phyloP scores from a whole-genome alignment of 2,113 vertebrate species.

The Nothocercus nigrocapillus region DNA sequence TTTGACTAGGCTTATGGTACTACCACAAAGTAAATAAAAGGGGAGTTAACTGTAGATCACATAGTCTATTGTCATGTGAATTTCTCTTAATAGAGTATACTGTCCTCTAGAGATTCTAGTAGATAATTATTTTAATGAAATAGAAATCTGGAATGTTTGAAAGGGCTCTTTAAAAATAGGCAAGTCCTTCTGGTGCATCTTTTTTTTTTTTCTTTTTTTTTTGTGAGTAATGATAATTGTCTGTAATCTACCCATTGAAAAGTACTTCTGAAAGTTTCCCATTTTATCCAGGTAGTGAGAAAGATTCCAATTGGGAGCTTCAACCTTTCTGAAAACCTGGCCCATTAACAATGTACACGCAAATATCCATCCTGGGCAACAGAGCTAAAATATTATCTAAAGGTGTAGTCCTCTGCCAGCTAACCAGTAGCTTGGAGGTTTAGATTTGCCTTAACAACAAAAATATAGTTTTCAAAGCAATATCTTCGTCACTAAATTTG shows the following conservation, averaged over 20 bases:
- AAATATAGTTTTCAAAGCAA: not conserved
- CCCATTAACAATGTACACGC: not conserved
- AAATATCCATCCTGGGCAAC: not conserved
- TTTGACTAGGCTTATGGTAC: not conserved
- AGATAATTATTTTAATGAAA: not conserved
- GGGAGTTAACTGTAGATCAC: not conserved
- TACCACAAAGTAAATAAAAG: not conserved
- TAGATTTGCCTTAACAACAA: not conserved
- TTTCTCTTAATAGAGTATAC: not conserved
- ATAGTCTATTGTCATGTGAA: not conserved
- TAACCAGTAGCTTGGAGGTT: not conserved
- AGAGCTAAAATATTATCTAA: not conserved
- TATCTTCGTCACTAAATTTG: not conserved
- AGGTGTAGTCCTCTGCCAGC: not conserved
- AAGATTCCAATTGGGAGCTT: not conserved
- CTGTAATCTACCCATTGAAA: not conserved
- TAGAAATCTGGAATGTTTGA: fast-evolving
- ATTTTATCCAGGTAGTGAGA: not conserved
- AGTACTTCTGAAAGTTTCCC: not conserved
- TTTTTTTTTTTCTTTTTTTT: not conserved
- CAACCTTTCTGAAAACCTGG: not conserved
- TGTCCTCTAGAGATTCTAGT: not conserved
- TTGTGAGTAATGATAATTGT: not conserved
- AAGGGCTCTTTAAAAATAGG: not conserved
- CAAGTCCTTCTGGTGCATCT: not conserved